A percentile compares a stretch with the other conserved stretches of the same genome.
Evolutionary conservation across 1,140 invertebrate genomes (phyloP).

Genomic region (Atta colombica): DNA sequence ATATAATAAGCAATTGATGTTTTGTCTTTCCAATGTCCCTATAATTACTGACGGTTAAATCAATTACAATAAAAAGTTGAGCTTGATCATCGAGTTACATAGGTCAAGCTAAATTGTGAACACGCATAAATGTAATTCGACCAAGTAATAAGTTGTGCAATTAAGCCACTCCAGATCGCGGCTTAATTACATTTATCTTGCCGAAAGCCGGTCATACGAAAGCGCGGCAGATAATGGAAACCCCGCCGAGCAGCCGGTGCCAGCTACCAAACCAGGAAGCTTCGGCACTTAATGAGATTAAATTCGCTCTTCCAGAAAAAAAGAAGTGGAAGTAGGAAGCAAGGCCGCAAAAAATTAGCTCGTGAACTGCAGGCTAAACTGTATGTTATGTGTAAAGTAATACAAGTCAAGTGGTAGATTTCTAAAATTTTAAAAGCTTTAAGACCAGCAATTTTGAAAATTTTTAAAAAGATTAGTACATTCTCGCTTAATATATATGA

Average conservation of each 20-base stretch:
- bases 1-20: too few species aligned
- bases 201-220: conserved; percentile 71
- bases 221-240: conserved; percentile 70
- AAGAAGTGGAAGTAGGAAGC: conserved; percentile 44
- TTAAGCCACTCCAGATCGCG: conserved; percentile 69
- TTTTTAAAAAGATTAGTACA: background rate
- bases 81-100: background rate
- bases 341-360: background rate
- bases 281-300: conserved; percentile 78
- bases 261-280: conserved; percentile 66
- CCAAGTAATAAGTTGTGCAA: conserved; percentile 72
- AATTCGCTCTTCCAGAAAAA: conserved; percentile 68
- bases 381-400: conserved; percentile 2
- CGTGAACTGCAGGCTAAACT: conserved; percentile 12
- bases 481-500: background rate
- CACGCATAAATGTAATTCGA: conserved; percentile 51
- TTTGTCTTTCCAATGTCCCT: background rate
- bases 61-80: background rate
- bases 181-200: conserved; percentile 77
- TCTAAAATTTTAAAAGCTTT: background rate
- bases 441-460: background rate
- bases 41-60: conserved; percentile 8
- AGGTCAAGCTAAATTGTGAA: conserved; percentile 1
- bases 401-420: conserved; percentile 25
- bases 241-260: conserved; percentile 38